Evolutionary conservation across 1,140 invertebrate genomes (phyloP).

Genomic region (Leptonema lineaticorne): DNA sequence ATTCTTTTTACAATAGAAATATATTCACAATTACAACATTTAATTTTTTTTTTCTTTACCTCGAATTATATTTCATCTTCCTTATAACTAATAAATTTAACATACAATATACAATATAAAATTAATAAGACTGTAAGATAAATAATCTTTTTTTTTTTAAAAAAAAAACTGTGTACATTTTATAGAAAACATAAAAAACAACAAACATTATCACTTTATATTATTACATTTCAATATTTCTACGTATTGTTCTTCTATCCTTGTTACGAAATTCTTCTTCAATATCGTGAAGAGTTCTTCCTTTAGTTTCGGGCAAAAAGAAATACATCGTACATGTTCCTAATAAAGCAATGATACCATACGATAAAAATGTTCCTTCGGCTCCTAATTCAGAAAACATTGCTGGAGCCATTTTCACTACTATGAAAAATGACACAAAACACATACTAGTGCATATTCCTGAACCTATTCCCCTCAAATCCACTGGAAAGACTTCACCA

Average conservation of each 20-base stretch:
- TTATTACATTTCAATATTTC: no score
- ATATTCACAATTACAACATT: no score
- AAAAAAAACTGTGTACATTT: no score
- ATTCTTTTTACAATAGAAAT: no score
- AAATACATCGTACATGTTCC: conserved; percentile 66
- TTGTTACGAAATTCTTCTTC: conserved; percentile 56
- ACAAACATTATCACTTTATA: no score
- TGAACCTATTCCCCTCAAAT: conserved; percentile 59
- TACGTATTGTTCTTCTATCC: not conserved
- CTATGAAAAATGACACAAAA: conserved; percentile 67
- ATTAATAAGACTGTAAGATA: no score
- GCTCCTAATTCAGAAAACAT: conserved; percentile 61
- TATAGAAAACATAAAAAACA: no score
- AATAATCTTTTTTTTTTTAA: no score
- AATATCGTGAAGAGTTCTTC: conserved; percentile 75
- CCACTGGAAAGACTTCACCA: conserved; percentile 64
- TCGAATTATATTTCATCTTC: no score
- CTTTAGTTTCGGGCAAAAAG: conserved; percentile 78
- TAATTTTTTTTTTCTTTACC: no score
- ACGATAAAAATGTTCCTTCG: conserved; percentile 67
- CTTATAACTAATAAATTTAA: no score
- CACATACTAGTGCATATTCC: conserved; percentile 64
- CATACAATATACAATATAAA: no score
- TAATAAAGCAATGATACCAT: conserved; percentile 63
- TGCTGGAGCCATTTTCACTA: conserved; percentile 68